Evolutionary conservation across 2,888 invertebrate species (phyloP), one percentile per base, ranked within the genome.

Genomic region (Acrocyrtus sp.): DNA sequence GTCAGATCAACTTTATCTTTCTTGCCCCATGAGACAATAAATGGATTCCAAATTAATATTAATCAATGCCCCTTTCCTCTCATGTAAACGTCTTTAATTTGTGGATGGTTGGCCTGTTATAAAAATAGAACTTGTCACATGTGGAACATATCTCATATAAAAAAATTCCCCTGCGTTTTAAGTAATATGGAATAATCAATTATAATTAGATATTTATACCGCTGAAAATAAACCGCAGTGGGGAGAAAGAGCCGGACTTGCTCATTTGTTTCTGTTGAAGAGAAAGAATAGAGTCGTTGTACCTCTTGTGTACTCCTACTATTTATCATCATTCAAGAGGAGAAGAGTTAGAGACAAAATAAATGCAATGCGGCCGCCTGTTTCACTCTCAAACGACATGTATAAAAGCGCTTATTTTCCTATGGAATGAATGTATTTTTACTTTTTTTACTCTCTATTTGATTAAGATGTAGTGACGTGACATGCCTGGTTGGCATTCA

Each of bases 381-480:
- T 47, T 24, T 53, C 15, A 8, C 43, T 60, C 48, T 63, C 6
- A 34, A 34, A 34, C 34, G 34, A 34, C 34, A 45, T 45, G 39
- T 39, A 39, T 39, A 10, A 39, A 6, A 39, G 39, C 8, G 39
- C 6, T 39, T 45, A 10, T 45, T 45, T 45, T 45, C n/a, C 4
- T 34, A 34, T 34, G 34, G 12, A 34, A 34, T 34, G 34, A 34
- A 34, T 34, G 34, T 34, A 34, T 8, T 34, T 34, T n/a, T n/a
- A n/a, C n/a, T n/a, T n/a, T n/a, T n/a, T 34, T 34, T 34, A 8
- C 34, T 34, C 34, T 72, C 53, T 56, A 54, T 72, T 72, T 72
- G 72, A 72, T 72, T 72, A 72, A 72, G 72, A 72, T 66, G 47
- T 60, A 60, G 72, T 66, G 72, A 72, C 60, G 60, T 66, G 72